Evolutionary conservation across 2,888 invertebrate genomes (phyloP), one percentile per base, ranked within the genome.

Genomic region (Hipparchia sbordonii): DNA sequence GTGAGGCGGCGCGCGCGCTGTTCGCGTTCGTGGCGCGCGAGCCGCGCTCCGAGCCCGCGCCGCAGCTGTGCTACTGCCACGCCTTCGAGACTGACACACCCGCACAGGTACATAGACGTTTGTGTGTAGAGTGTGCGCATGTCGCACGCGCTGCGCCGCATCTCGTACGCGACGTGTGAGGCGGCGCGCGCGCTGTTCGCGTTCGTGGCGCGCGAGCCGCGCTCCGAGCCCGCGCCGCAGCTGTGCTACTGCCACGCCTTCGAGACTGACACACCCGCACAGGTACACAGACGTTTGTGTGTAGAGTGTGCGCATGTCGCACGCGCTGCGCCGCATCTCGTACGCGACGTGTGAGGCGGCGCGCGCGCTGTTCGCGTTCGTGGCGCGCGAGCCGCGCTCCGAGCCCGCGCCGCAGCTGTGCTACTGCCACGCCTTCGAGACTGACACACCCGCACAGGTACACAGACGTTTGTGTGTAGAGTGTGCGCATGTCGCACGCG

Each of bases 181-280:
- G 95, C 97, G 51, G 95, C 96, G 82, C 95, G 96, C 88, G 95
- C 96, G 79, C 96, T 97, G 89, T 97, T 97, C 94, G 97, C 97
- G 86, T 97, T 97, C 89, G 95, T 97, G 81, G 91, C 92, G 74
- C 91, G 92, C 79, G 91, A 89, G 87, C 91, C 92, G 76, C 88
- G 90, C 82, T 79, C 83, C 77, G 86, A 92, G 95, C 83, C 96
- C 95, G 91, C 97, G 63, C 76, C 72, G 62, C 97, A 97, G 91
- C 97, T 96, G 92, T 97, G 97, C 91, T 97, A 96, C 92, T 97
- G 97, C 91, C 97, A 97, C 94, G 96, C 97, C 76, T 97, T 97
- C 91, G 94, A 96, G 85, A 96, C 97, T 74, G 95, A 95, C 84
- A 95, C 96, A 84, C 94, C 97, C 74, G 95, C 96, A 89, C 96